Conservation (phyloP, 92 coral and sea anemone species). For the Epizoanthus illoricatus region DNA sequence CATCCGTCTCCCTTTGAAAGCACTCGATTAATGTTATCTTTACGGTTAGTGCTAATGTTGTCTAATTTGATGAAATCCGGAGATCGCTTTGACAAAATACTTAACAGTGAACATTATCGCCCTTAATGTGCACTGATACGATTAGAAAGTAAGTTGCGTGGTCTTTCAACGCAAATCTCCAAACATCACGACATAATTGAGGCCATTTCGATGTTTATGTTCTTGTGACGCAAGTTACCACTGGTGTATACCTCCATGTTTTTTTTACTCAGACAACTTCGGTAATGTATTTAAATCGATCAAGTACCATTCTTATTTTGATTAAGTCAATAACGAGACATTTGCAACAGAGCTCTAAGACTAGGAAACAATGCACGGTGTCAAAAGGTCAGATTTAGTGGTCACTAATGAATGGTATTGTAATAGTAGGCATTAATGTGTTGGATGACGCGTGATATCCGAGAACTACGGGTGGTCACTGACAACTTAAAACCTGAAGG, state of each 20-base stretch:
- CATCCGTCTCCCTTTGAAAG: slow-evolving; percentile 29
- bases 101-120: no score
- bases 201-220: neutral
- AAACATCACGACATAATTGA: neutral
- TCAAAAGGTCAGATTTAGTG: slow-evolving; percentile 27
- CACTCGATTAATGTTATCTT: neutral
- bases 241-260: neutral
- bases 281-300: slow-evolving; percentile 16
- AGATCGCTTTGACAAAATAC: neutral
- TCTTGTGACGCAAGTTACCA: neutral
- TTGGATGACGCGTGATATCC: slow-evolving; percentile 31
- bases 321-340: slow-evolving; percentile 1
- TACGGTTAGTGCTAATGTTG: neutral
- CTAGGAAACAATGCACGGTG: slow-evolving; percentile 7
- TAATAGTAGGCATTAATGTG: slow-evolving; percentile 27
- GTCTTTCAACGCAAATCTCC: no score
- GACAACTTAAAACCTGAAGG: neutral
- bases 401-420: slow-evolving; percentile 9
- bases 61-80: neutral
- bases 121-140: no score
- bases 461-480: slow-evolving; percentile 18
- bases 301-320: slow-evolving; percentile 3
- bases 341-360: neutral
- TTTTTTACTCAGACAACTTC: neutral
- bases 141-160: no score